phyloP scores from a whole-genome alignment of 1,140 invertebrate genomes.

The Drosophila arizonae region DNA sequence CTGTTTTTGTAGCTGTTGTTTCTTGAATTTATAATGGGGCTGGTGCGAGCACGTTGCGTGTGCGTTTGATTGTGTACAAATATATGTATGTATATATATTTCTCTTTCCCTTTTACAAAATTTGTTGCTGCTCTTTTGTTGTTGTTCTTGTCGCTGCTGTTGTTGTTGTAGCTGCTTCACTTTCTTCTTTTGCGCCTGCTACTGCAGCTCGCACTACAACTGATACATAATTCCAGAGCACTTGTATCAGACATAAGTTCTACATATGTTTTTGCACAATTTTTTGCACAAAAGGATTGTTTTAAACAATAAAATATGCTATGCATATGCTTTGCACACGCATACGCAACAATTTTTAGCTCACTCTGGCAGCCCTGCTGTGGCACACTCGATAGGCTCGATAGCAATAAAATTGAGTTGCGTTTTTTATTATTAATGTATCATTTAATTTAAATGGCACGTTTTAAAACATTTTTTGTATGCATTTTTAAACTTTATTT shows the following conservation, averaged over 20 bases:
- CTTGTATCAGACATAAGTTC: constrained; percentile 80
- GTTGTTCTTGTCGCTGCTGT: constrained; percentile 7
- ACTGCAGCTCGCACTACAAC: constrained; percentile 76
- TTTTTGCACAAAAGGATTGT: constrained; percentile 55
- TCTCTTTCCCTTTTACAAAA: constrained; percentile 33
- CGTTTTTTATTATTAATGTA: background rate
- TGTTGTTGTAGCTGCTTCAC: constrained; percentile 53
- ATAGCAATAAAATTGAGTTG: background rate
- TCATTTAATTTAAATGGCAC: background rate
- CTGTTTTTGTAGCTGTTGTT: constrained; percentile 20
- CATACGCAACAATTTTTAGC: constrained; percentile 72
- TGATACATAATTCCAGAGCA: constrained; percentile 70
- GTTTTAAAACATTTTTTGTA: background rate
- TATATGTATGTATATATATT: constrained; percentile 23
- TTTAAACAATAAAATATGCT: constrained; percentile 56
- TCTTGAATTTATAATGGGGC: constrained; percentile 4
- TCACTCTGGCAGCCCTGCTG: constrained; percentile 24
- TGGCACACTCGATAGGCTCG: constrained; percentile 20
- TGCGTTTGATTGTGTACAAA: constrained; percentile 36
- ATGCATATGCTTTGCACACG: constrained; percentile 49
- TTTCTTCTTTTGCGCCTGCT: constrained; percentile 77
- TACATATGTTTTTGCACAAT: constrained; percentile 68
- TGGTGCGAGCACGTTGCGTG: constrained; percentile 58
- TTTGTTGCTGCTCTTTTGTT: constrained; percentile 33
- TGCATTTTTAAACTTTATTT: background rate